A percentile compares a stretch with the other conserved stretches of the same genome.
Conservation (phyloP, 1,140 invertebrate species). For the silkworm (Bombyx mori) region DNA sequence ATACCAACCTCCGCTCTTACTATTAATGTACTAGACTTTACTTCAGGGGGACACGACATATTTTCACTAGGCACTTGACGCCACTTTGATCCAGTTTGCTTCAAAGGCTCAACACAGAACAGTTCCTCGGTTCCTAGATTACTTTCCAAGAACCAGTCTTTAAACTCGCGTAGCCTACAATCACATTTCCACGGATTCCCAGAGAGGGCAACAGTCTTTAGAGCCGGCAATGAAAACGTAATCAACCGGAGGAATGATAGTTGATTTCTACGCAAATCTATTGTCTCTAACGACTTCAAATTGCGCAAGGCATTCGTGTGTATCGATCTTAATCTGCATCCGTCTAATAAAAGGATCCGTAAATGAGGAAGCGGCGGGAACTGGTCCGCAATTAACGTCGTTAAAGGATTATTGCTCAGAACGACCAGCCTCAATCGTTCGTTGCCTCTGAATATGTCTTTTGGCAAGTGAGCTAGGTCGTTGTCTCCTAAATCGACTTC, state of each 20-base stretch:
- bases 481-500: constrained; percentile 90
- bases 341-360: constrained; percentile 81
- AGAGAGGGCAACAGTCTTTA: constrained; percentile 85
- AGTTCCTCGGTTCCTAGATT: constrained; percentile 64
- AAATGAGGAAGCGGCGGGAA: constrained; percentile 83
- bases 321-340: constrained; percentile 81
- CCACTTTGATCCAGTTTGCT: constrained; percentile 58
- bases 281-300: constrained; percentile 59
- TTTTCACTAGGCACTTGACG: constrained; percentile 48
- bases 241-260: constrained; percentile 62
- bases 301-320: constrained; percentile 76
- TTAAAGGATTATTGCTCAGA: constrained; percentile 81
- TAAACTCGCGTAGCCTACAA: constrained; percentile 85
- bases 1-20: constrained; percentile 61
- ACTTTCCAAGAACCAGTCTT: constrained; percentile 83
- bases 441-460: constrained; percentile 83
- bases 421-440: constrained; percentile 80
- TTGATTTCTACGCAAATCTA: constrained; percentile 65
- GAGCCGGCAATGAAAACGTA: constrained; percentile 58
- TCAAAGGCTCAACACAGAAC: constrained; percentile 53
- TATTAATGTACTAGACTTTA: constrained; percentile 55
- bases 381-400: constrained; percentile 75
- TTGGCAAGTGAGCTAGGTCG: constrained; percentile 76
- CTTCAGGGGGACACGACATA: constrained; percentile 61
- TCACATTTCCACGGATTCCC: constrained; percentile 94